Base-by-base conservation (phyloP, 2,888 invertebrate species). In the Hirtodrosophila alboralis region DNA sequence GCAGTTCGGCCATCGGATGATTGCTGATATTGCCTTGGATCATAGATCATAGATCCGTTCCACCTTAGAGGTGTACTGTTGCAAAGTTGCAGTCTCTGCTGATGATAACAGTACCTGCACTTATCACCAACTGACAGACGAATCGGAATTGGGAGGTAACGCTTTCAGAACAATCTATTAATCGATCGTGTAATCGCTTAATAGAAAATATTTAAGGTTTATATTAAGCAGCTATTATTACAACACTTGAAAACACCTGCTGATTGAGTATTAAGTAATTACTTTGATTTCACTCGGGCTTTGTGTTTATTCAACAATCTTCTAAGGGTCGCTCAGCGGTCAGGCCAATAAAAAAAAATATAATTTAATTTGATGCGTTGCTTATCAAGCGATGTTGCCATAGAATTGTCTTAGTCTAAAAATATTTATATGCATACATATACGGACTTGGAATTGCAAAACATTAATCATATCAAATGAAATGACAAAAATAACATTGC, bases 361-460 rank as follows among this genome's bases (percentile, higher is more conserved):
- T n/a, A n/a, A 16, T 7, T 28, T n/a, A n/a, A n/a, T n/a, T n/a
- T n/a, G n/a, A n/a, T n/a, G n/a, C 28, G 28, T 3, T 18, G 44
- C 64, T 70, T 70, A 70, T 70, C 70, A 57, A 49, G 28, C 14
- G 18, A 36, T 51, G 71, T 66, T 65, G 61, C 66, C 43, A 69
- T 34, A 54, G 38, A 23, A 13, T 21, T 23, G 12, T 16, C 27
- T 36, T 38, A 37, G 28, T 70, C 69, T 65, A 70, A 57, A 70
- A 70, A 70, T 70, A 70, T 69, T 21, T 45, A 47, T 69, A 16
- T 45, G 43, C 4, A 34, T 9, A 27, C 58, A 31, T 14, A 7
- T 30, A 14, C 36, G 21, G 12, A 10, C 16, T 16, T 8, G 16
- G 30, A 30, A 52, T 13, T 52, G 36, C 41, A 36, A 40, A 63